Conservation (phyloP, 2,888 invertebrate species). For the Sericinus montela region DNA sequence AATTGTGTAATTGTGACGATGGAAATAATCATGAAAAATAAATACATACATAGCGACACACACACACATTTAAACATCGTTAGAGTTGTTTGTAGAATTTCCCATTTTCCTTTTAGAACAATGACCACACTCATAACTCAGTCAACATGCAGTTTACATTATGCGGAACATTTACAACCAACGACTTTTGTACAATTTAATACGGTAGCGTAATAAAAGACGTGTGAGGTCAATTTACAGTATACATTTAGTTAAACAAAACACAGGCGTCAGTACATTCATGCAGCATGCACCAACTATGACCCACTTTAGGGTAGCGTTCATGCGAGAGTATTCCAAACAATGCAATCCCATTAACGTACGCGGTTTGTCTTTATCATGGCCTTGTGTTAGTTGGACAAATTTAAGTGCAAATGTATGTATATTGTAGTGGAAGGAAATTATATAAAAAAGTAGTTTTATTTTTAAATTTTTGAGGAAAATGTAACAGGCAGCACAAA, state of each 20-base stretch:
- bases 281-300: constrained; percentile 34
- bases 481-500: too few species aligned
- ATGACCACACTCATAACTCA: background rate
- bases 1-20: too few species aligned
- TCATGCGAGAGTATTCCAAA: constrained; percentile 40
- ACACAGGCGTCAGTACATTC: constrained; percentile 10
- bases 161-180: background rate
- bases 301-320: constrained; percentile 33
- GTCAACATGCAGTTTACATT: background rate
- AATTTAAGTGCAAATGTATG: constrained; percentile 23
- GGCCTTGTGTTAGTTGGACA: constrained; percentile 31
- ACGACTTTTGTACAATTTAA: background rate
- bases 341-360: constrained; percentile 45
- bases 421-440: too few species aligned
- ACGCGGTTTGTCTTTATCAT: constrained; percentile 45
- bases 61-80: too few species aligned
- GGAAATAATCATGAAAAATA: too few species aligned
- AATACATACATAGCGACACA: too few species aligned
- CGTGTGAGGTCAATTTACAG: constrained; percentile 27
- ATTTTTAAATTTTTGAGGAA: too few species aligned
- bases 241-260: constrained; percentile 25
- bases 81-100: too few species aligned
- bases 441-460: too few species aligned
- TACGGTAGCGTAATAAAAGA: background rate
- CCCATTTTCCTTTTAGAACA: too few species aligned